Percentiles rank a stretch among this genome's conserved stretches.
These are phyloP conservation scores for Anastrepha obliqua DNA, from an alignment of 1,140 invertebrate genomes.

Conservation along the genomic window DNA sequence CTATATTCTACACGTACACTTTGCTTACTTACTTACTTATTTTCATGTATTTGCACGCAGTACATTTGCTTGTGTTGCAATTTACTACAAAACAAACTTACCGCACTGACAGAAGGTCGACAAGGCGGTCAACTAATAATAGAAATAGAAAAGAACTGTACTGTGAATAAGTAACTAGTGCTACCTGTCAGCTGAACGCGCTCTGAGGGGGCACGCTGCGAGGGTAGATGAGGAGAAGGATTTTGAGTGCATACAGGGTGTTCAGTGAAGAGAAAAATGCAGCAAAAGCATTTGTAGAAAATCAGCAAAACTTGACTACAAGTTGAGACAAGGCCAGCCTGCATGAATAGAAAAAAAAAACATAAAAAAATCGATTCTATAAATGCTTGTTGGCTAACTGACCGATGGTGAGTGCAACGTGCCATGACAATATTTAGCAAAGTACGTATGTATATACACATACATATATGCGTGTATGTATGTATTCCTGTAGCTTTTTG, in stretches of 20 bases:
- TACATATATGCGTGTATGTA: no score
- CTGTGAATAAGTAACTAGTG: conserved; percentile 1
- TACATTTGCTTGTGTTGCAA: conserved; percentile 10
- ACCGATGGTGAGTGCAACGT: neutral
- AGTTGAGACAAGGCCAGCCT: conserved; percentile 7
- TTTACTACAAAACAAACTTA: conserved; percentile 24
- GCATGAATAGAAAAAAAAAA: neutral
- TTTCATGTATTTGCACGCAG: neutral
- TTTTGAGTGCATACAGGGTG: neutral
- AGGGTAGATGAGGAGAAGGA: neutral
- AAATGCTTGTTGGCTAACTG: neutral
- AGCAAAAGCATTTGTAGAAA: neutral
- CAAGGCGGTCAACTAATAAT: conserved; percentile 9
- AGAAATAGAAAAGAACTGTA: neutral
- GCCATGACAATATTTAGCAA: neutral
- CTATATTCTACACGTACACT: conserved; percentile 5
- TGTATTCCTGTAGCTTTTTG: no score
- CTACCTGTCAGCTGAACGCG: conserved; percentile 6
- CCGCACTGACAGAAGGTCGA: conserved; percentile 37
- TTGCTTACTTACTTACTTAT: conserved; percentile 1
- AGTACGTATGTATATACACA: no score
- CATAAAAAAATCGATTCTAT: no score
- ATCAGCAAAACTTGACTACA: neutral
- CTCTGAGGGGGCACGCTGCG: neutral
- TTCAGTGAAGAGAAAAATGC: neutral